phyloP scores from a whole-genome alignment of 2,888 invertebrate species.

The Ferrisia virgata region DNA sequence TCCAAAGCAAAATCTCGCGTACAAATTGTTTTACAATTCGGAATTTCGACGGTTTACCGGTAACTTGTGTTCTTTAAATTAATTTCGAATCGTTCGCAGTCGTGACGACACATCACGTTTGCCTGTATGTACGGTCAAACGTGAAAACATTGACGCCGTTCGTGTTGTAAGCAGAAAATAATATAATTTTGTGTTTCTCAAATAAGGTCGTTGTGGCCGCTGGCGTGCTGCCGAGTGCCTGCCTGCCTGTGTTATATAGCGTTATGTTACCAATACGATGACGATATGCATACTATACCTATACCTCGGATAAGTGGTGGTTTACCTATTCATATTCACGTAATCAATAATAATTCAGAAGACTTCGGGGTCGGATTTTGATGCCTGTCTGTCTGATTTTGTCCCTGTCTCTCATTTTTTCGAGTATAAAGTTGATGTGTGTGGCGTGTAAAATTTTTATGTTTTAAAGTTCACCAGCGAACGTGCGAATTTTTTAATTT shows the following conservation, averaged over 20 bases:
- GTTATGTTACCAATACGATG: too few species aligned
- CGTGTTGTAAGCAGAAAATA: not conserved
- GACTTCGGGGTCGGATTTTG: not conserved
- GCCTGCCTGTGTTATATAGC: too few species aligned
- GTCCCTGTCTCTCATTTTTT: too few species aligned
- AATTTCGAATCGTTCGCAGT: constrained; percentile 31
- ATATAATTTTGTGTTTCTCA: not conserved
- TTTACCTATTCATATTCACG: not conserved
- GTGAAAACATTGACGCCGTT: constrained; percentile 24
- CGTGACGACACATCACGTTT: constrained; percentile 29
- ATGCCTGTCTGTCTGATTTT: too few species aligned
- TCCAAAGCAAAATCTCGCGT: constrained; percentile 6
- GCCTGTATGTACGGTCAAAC: constrained; percentile 10
- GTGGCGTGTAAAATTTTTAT: not conserved
- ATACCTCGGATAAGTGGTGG: not conserved
- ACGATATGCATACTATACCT: not conserved
- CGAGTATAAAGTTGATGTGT: not conserved
- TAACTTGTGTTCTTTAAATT: constrained; percentile 16
- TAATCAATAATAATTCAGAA: constrained; percentile 13
- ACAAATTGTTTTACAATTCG: constrained; percentile 32
- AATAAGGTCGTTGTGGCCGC: not conserved
- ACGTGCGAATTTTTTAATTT: not conserved
- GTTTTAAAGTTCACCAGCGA: not conserved
- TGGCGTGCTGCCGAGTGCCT: constrained; percentile 24
- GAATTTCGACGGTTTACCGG: constrained; percentile 19